Evolutionary conservation across 2,888 invertebrate species (phyloP).

Genomic region (Prionchulus punctatus): DNA sequence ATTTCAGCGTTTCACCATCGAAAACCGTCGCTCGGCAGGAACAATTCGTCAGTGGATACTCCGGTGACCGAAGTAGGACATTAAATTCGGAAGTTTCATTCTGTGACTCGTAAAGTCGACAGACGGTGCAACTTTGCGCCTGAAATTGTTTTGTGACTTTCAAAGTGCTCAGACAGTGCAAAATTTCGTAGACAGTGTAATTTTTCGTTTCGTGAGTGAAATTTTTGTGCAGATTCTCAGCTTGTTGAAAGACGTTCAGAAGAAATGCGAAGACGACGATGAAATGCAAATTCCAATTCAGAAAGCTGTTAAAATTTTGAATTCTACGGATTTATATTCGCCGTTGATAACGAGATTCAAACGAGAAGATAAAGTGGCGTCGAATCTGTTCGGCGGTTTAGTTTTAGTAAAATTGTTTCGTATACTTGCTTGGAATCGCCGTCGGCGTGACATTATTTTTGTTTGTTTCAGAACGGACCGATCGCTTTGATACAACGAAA

Average conservation of each 20-base stretch:
- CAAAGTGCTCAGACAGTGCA: too few relatives aligned
- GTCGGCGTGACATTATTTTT: too few relatives aligned
- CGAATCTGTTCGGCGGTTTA: constrained; percentile 74
- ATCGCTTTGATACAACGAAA: constrained; percentile 40
- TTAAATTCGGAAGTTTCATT: too few relatives aligned
- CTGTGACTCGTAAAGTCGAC: too few relatives aligned
- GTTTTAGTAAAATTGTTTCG: constrained; percentile 54
- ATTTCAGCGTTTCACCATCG: background rate
- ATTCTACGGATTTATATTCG: constrained; percentile 73
- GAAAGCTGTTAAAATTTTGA: constrained; percentile 64
- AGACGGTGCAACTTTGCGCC: too few relatives aligned
- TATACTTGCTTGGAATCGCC: too few relatives aligned
- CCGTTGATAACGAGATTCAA: constrained; percentile 47
- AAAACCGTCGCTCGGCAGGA: background rate
- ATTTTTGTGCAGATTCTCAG: constrained; percentile 3
- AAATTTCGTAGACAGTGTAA: too few relatives aligned
- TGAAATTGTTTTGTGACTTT: too few relatives aligned
- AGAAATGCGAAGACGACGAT: background rate
- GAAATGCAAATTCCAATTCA: background rate
- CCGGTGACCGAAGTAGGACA: background rate
- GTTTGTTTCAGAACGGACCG: constrained; percentile 22
- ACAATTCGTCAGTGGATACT: background rate
- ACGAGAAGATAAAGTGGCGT: constrained; percentile 71
- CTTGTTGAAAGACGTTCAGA: background rate
- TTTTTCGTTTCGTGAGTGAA: too few relatives aligned